Evolutionary conservation across 1,140 invertebrate species (phyloP).

Genomic region (Papilio glaucus): DNA sequence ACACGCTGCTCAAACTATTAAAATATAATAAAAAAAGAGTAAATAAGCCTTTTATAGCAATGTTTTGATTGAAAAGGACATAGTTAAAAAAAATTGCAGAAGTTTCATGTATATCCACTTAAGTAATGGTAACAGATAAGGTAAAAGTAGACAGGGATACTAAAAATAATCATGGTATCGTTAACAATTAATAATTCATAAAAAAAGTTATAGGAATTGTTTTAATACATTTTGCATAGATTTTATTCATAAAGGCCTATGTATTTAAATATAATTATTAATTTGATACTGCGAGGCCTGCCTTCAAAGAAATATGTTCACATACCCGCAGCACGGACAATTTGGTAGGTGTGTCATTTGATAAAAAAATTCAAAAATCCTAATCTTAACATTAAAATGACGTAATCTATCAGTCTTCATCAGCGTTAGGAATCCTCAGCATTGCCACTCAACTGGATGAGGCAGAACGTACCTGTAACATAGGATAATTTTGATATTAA

Average conservation of each 20-base stretch:
- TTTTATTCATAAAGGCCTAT: background rate
- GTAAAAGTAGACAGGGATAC: too few relatives aligned
- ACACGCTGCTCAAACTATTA: background rate
- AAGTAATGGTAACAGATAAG: too few relatives aligned
- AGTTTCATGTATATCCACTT: background rate
- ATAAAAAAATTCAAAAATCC: conserved; percentile 46
- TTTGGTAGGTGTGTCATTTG: conserved; percentile 1
- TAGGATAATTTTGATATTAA: conserved; percentile 35
- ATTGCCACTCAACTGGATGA: conserved; percentile 45
- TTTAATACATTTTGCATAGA: background rate
- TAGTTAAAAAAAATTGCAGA: background rate
- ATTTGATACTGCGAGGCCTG: background rate
- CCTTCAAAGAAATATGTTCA: background rate
- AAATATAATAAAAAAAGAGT: background rate
- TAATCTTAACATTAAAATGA: conserved; percentile 57
- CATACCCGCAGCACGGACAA: background rate
- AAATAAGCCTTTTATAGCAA: background rate
- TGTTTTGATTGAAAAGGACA: background rate
- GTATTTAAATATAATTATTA: background rate
- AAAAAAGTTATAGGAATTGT: background rate
- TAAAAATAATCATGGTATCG: too few relatives aligned
- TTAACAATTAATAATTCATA: too few relatives aligned
- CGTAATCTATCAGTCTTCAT: conserved; percentile 76
- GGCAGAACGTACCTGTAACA: conserved; percentile 57
- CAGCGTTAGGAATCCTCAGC: conserved; percentile 55